Evolutionary conservation across 64 coral and sea anemone species (phyloP).

Genomic region (Porites lutea): DNA sequence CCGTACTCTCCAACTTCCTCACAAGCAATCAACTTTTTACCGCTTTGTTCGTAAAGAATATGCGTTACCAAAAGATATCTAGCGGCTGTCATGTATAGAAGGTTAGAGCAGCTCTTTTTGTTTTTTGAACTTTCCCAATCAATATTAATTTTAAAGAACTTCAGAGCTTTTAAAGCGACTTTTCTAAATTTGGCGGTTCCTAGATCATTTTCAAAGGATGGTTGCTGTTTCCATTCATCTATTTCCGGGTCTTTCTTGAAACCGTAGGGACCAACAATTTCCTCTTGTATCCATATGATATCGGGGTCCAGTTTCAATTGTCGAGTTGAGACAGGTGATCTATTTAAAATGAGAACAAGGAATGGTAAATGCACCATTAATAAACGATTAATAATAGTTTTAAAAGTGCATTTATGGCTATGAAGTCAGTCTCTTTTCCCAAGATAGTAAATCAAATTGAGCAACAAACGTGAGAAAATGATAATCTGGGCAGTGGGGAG

Average conservation of each 20-base stretch:
- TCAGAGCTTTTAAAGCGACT: background rate
- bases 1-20: background rate
- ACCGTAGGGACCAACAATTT: conserved; percentile 34
- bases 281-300: conserved; percentile 1
- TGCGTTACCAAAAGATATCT: conserved; percentile 72
- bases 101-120: background rate
- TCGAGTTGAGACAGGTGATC: too few relatives aligned
- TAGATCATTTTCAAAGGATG: background rate
- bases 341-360: too few relatives aligned
- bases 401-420: too few relatives aligned
- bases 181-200: background rate
- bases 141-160: conserved; percentile 34
- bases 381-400: too few relatives aligned
- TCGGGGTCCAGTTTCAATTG: too few relatives aligned
- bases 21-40: conserved; percentile 34
- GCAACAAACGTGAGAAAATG: too few relatives aligned
- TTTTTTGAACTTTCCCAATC: conserved; percentile 40
- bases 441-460: too few relatives aligned
- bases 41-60: conserved; percentile 48
- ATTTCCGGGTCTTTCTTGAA: background rate
- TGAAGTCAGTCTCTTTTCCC: too few relatives aligned
- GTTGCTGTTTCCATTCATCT: conserved; percentile 23
- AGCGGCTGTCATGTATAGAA: conserved; percentile 65
- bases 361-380: too few relatives aligned
- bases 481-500: too few relatives aligned